Evolutionary conservation across 2,113 vertebrate genomes (phyloP), one percentile per base, ranked within the genome.

Genomic region (Empidonax alnorum): DNA sequence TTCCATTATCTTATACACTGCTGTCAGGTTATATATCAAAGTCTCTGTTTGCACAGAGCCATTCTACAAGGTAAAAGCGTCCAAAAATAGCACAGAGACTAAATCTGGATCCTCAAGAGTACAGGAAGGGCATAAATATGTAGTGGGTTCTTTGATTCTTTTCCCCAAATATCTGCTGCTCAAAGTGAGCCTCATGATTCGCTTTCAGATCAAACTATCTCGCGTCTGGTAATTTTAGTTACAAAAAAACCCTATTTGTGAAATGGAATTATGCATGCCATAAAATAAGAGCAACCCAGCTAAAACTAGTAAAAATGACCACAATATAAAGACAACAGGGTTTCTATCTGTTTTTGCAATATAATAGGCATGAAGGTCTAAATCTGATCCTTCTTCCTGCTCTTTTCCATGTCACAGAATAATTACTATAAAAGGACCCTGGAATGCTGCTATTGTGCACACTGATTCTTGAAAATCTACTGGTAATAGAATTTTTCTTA

Each of bases 1-100:
- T 93, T 95, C 90, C 80, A 78, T 86, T 81, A 71, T 89, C 85
- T 95, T 94, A 65, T 7, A 47, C 6, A 25, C 23, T 86, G 52
- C 65, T 93, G 82, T 75, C 37, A 30, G 63, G 77, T 90, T 87
- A 76, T 52, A 33, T 12, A 89, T 84, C 74, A 95, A 75, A 81
- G 69, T 84, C 77, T 72, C 73, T 72, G 84, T 66, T 84, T 75
- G 69, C 31, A 84, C 58, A 89, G 87, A 93, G 69, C n/a, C 44
- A 72, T 81, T 89, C 69, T 91, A 66, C 44, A 37, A 94, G 28
- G 41, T 79, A 79, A 49, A 83, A 24, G 8, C 44, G 35, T 44
- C 74, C 89, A 66, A 79, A 82, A 84, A 78, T 76, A 94, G 58
- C 62, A 89, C 62, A 87, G 68, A 78, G 69, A 44, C 75, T 92